These are phyloP conservation scores for Redunca redunca DNA, from an alignment of 2,113 vertebrate species.

Conservation along the genomic window DNA sequence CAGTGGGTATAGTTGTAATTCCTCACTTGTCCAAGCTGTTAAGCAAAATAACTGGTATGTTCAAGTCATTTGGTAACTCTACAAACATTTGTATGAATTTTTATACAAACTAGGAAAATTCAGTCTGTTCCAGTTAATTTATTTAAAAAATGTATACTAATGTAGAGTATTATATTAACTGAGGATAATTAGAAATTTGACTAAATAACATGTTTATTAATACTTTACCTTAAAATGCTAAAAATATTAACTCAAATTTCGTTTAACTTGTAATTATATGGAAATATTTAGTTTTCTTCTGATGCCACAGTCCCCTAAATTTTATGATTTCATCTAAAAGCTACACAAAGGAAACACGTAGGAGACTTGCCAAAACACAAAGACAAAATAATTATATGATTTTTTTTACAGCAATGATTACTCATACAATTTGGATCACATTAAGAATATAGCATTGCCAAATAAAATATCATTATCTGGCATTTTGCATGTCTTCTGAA, in stretches of 20 bases:
- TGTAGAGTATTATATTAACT: background rate
- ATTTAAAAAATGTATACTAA: background rate
- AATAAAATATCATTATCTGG: slow-evolving; percentile 36
- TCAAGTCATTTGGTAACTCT: too few relatives aligned
- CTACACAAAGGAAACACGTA: background rate
- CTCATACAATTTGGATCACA: slow-evolving; percentile 20
- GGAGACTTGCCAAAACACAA: slow-evolving; percentile 20
- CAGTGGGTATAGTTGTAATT: too few relatives aligned
- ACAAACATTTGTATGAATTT: too few relatives aligned
- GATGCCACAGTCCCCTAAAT: background rate
- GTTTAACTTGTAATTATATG: background rate
- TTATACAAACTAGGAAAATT: background rate
- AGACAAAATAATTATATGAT: slow-evolving; percentile 9
- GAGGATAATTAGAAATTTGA: background rate
- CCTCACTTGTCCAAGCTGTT: too few relatives aligned
- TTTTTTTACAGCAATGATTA: slow-evolving; percentile 1
- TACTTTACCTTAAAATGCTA: slow-evolving; percentile 3
- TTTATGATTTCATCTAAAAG: background rate
- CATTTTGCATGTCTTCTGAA: background rate
- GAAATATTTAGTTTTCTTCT: background rate
- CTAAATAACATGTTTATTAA: background rate
- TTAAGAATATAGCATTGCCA: slow-evolving; percentile 15
- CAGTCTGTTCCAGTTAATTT: background rate
- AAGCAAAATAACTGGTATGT: too few relatives aligned
- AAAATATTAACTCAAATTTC: background rate